Evolutionary conservation across 2,888 invertebrate species (phyloP), one percentile per base, ranked within the genome.

Genomic region (Rhagonycha lutea): DNA sequence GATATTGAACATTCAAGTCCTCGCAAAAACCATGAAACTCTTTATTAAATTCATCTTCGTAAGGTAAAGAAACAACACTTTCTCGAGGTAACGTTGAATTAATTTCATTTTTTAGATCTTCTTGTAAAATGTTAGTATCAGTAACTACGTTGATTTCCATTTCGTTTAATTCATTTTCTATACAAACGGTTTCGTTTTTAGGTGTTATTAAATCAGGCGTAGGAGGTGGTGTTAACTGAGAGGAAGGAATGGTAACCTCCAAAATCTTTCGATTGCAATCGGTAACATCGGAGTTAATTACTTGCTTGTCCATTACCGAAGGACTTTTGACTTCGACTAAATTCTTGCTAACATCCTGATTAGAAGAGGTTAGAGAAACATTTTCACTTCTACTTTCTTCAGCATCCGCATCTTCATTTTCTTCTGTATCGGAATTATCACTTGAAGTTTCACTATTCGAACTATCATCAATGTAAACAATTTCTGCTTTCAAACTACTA

Each of bases 381-480:
- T 26, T 65, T 65, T 65, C 63, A n/a, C 69, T 73, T 62, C 72
- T 76, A 8, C 78, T 81, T 18, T 87, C 88, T 80, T 90, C 90
- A 61, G 88, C 88, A 79, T 89, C 89, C 2, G 86, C 87, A 75
- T 90, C 89, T 75, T 88, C 88, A 29, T 84, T 85, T 69, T 89
- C 89, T 28, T 74, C 79, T 10, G 68, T 75, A 72, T 91, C 91
- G 65, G 89, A 88, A 68, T 86, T 83, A 78, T 92, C 91, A 90
- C 88, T 73, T 91, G 83, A 78, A 9, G 79, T 80, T 68, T 78
- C 75, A 81, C 91, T 92, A 79, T 91, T 91, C 5, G 92, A 92
- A 14, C 92, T 90, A 80, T 93, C 93, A 74, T 93, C 92, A 65
- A 94, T 88, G 85, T 91, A 94, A 1, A 94, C 92, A 11, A 94